phyloP scores from a whole-genome alignment of 2,797 vertebrate species.

The Tolypeutes matacus region DNA sequence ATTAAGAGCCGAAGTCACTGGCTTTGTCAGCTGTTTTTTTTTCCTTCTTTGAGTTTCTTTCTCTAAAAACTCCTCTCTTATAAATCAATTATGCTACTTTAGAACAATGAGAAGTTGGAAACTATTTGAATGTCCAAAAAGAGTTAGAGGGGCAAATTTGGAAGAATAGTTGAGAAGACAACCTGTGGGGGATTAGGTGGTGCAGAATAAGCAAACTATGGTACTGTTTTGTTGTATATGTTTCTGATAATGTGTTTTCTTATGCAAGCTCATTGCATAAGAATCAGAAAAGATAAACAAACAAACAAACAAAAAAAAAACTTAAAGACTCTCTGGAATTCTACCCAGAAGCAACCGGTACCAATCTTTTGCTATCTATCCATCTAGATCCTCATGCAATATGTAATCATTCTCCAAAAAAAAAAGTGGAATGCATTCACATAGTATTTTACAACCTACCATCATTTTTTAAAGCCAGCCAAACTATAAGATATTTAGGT shows the following conservation, averaged over 20 bases:
- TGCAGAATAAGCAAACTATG: background rate
- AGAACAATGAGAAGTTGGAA: background rate
- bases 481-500: background rate
- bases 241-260: background rate
- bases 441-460: background rate
- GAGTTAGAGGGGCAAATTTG: constrained; percentile 3
- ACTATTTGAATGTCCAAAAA: constrained; percentile 32
- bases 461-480: background rate
- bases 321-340: background rate
- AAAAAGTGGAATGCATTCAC: background rate
- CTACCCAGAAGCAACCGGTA: background rate
- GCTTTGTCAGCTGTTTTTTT: background rate
- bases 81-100: background rate
- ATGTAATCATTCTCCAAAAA: background rate
- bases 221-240: background rate
- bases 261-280: background rate
- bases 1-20: background rate
- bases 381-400: background rate
- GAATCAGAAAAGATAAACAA: background rate
- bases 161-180: constrained; percentile 45
- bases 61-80: background rate
- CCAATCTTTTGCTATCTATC: background rate
- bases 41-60: background rate
- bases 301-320: too few relatives aligned
- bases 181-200: background rate